These are phyloP conservation scores for Scaptomyza graminum DNA, from an alignment of 1,140 invertebrate species.

Conservation along the genomic window DNA sequence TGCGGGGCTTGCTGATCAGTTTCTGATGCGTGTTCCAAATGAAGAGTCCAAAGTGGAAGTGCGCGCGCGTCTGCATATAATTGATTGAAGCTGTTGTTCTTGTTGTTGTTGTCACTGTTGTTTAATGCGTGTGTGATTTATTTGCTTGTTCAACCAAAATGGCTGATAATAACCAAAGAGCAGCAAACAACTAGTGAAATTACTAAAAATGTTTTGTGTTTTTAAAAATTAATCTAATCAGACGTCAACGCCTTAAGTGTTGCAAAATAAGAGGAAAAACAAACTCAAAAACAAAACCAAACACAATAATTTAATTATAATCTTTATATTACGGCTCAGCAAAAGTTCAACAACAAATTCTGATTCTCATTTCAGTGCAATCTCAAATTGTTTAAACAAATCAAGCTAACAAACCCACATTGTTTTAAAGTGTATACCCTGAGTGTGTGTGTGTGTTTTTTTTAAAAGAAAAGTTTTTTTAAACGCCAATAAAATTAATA, in stretches of 20 bases:
- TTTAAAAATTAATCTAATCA: conserved; percentile 67
- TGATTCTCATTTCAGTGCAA: conserved; percentile 43
- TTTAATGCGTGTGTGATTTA: conserved; percentile 58
- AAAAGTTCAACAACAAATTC: conserved; percentile 29
- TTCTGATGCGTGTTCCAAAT: conserved; percentile 57
- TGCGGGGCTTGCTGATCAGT: conserved; percentile 46
- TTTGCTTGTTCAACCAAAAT: conserved; percentile 60
- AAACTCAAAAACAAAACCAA: conserved; percentile 16
- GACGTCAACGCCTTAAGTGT: conserved; percentile 45
- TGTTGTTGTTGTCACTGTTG: conserved; percentile 31
- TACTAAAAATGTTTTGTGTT: conserved; percentile 37
- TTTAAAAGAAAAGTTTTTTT: conserved; percentile 21
- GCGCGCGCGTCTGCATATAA: conserved; percentile 47
- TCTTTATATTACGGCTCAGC: conserved; percentile 22
- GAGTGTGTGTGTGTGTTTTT: conserved; percentile 20
- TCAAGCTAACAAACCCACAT: not conserved
- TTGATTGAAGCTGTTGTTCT: conserved; percentile 27
- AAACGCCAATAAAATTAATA: conserved; percentile 22
- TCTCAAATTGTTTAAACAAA: conserved; percentile 63
- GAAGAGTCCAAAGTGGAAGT: conserved; percentile 64
- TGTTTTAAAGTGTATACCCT: conserved; percentile 19
- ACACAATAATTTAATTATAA: conserved; percentile 36
- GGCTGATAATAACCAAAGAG: conserved; percentile 56
- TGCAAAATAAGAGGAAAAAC: conserved; percentile 16
- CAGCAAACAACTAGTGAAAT: conserved; percentile 24